Conservation (phyloP, 2,888 invertebrate genomes). For the Drosophila rubida region DNA sequence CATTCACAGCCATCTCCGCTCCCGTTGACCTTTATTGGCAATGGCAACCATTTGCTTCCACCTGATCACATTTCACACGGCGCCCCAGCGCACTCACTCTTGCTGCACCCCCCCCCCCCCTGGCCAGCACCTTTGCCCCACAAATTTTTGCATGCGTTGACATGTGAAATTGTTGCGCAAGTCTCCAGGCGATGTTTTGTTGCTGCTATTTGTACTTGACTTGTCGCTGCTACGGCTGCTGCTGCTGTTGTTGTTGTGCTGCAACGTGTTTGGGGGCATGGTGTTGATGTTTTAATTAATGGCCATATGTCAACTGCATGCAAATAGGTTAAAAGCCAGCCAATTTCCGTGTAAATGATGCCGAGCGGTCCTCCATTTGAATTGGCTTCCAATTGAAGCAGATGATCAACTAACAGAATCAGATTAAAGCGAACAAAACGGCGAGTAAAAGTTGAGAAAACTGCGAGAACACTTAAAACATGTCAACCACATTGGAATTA, state of each 20-base stretch:
- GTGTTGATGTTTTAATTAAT: conserved; percentile 71
- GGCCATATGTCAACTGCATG: conserved; percentile 61
- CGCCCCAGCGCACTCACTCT: conserved; percentile 7
- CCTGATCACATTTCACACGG: conserved; percentile 69
- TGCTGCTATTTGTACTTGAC: conserved; percentile 38
- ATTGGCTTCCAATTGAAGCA: conserved; percentile 6
- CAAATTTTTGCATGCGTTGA: conserved; percentile 70
- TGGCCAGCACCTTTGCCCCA: not conserved
- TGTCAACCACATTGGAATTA: too few relatives aligned
- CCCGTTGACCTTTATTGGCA: conserved; percentile 65
- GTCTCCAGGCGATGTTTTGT: conserved; percentile 67
- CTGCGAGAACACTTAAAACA: too few relatives aligned
- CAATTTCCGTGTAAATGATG: conserved; percentile 51
- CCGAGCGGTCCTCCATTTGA: conserved; percentile 8
- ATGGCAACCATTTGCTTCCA: conserved; percentile 63
- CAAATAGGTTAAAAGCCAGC: conserved; percentile 61
- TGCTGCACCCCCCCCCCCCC: not conserved
- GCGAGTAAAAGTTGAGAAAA: too few relatives aligned
- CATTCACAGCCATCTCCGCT: conserved; percentile 29
- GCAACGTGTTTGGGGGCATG: conserved; percentile 13
- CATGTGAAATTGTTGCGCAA: conserved; percentile 73
- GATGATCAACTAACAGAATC: not conserved
- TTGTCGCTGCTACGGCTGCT: conserved; percentile 30
- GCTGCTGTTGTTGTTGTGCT: conserved; percentile 22
- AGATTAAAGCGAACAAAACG: too few relatives aligned